These are phyloP conservation scores for Ascaphus truei DNA, from an alignment of 2,113 vertebrate species.

Conservation along the genomic window DNA sequence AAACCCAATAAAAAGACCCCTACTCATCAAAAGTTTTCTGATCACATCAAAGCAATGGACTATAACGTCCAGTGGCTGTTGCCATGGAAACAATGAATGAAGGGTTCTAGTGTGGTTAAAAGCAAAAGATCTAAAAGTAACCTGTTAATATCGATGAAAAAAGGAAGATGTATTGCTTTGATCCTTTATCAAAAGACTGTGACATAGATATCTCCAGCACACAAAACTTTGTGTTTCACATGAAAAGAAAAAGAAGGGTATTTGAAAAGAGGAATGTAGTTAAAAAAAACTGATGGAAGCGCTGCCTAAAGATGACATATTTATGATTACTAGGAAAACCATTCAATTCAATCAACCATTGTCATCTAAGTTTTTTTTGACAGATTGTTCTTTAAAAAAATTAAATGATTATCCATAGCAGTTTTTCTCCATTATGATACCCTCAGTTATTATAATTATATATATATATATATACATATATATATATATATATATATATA, in stretches of 20 bases:
- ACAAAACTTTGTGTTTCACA: conserved; percentile 49
- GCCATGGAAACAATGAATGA: conserved; percentile 23
- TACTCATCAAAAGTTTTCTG: background rate
- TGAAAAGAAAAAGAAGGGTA: conserved; percentile 9
- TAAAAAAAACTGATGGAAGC: conserved; percentile 31
- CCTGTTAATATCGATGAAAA: conserved; percentile 25
- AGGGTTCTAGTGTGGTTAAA: conserved; percentile 11
- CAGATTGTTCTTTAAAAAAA: conserved; percentile 40
- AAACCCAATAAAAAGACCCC: background rate
- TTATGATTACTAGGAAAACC: conserved; percentile 43
- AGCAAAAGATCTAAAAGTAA: conserved; percentile 20
- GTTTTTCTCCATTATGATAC: too few species aligned
- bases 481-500: too few species aligned
- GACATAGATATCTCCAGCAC: conserved; percentile 49
- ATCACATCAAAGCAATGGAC: conserved; percentile 1
- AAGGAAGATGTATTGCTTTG: conserved; percentile 45
- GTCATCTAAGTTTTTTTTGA: conserved; percentile 43
- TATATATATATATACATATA: too few species aligned
- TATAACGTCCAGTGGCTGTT: background rate
- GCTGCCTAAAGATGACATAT: background rate
- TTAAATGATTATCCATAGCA: conserved; percentile 40
- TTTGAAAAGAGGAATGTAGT: conserved; percentile 16
- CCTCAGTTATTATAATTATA: too few species aligned
- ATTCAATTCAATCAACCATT: conserved; percentile 41
- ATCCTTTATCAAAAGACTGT: conserved; percentile 55